Evolutionary conservation across 2,113 vertebrate species (phyloP), one percentile per base, ranked within the genome.

Genomic region (Scatophagus argus): DNA sequence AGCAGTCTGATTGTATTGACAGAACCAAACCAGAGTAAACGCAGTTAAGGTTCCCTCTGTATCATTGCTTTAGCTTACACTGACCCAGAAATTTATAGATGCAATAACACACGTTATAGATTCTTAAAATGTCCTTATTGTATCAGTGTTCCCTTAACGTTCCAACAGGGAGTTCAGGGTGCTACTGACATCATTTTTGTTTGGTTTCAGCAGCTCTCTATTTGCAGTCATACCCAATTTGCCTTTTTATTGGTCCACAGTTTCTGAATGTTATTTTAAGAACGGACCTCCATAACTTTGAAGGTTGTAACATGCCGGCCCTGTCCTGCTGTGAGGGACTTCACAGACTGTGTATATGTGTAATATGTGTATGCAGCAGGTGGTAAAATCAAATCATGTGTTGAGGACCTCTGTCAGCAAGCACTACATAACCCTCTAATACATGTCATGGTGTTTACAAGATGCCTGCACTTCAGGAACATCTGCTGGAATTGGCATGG

Each of bases 401-500:
- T 74, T 82, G 77, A 90, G 79, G 80, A 79, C 60, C 69, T 85
- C 85, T 86, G 85, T 85, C 83, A 92, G 81, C 69, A 51, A 67
- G 51, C 82, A 83, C 70, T 77, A 88, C 85, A 91, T 91, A 90
- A 93, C 73, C 74, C 79, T 87, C 77, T 67, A 89, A 89, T 87
- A 92, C 75, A 90, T 90, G 79, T 91, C 82, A 85, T 52, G 77
- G 84, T 92, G 92, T 93, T 93, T 92, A 93, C 91, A 92, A 92
- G 91, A 92, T 91, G 90, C 89, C 86, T 89, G 77, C 46, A 54
- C 82, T 91, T 93, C 80, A 83, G 79, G 83, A 94, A 94, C 93
- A 93, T 94, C 91, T 94, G 91, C 76, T 87, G 78, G 66, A 88
- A 78, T 91, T 94, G 93, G 94, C 93, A 90, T 23, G 51, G 64